Percentiles rank a stretch among this genome's conserved stretches.
Evolutionary conservation across 1,140 invertebrate genomes (phyloP).

Genomic region (Orchestia grillus): DNA sequence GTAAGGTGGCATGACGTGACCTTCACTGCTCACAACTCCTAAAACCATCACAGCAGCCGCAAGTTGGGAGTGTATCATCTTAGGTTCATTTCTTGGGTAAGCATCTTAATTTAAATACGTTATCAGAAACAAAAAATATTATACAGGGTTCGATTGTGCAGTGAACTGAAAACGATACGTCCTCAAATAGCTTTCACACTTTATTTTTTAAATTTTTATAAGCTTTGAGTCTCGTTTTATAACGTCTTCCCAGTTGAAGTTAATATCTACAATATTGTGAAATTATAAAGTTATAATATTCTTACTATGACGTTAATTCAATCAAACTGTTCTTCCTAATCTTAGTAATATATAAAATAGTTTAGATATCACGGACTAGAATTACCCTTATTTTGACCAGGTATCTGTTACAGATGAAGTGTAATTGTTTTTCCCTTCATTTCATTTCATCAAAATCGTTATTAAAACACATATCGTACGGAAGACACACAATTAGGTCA

Average conservation of each 20-base stretch:
- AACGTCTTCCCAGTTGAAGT: background rate
- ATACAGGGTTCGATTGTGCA: no score
- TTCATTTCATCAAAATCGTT: background rate
- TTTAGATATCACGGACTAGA: background rate
- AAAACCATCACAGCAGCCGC: no score
- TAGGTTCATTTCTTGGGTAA: no score
- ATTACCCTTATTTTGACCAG: background rate
- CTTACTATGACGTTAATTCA: background rate
- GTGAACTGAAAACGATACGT: no score
- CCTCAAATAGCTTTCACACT: no score
- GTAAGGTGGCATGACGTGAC: no score
- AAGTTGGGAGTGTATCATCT: no score
- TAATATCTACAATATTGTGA: background rate
- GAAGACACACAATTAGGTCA: background rate
- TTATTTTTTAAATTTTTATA: no score
- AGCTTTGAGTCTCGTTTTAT: background rate
- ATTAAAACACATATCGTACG: background rate
- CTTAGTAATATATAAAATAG: background rate
- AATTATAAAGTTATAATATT: background rate
- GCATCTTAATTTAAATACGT: no score
- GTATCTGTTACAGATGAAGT: background rate
- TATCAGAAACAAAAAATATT: no score
- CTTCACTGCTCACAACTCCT: no score
- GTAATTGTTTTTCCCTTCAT: background rate
- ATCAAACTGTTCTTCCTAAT: background rate